Conservation (phyloP, 2,797 vertebrate species). For the Catamblyrhynchus diadema region DNA sequence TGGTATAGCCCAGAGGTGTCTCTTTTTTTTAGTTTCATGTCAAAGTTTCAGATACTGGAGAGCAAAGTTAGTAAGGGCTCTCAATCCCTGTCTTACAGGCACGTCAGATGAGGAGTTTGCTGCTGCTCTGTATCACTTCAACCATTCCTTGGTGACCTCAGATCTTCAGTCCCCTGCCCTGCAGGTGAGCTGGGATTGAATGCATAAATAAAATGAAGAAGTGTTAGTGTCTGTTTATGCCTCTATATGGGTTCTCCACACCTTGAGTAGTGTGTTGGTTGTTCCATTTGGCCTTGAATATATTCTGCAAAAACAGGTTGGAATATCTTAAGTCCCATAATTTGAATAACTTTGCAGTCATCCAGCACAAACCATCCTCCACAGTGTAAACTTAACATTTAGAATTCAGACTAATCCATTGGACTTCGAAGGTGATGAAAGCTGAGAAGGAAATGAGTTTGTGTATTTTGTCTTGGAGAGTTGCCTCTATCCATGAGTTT, state of each 20-base stretch:
- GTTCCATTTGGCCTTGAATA: background rate
- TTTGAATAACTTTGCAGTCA: background rate
- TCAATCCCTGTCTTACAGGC: conserved; percentile 69
- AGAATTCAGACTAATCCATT: background rate
- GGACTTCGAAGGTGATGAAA: background rate
- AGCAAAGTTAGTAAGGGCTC: background rate
- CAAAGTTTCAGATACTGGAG: background rate
- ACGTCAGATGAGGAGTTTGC: conserved; percentile 96
- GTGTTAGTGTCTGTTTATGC: background rate
- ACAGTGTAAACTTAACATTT: background rate
- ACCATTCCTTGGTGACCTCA: conserved; percentile 95
- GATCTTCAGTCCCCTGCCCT: conserved; percentile 94
- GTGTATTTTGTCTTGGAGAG: background rate
- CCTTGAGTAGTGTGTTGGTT: background rate
- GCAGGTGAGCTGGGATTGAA: conserved; percentile 78
- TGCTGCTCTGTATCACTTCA: conserved; percentile 95
- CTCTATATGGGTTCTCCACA: accelerated
- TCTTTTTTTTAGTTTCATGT: background rate
- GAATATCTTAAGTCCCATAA: background rate
- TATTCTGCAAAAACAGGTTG: background rate
- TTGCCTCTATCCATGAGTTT: background rate
- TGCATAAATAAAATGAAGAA: background rate
- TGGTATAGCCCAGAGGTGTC: background rate
- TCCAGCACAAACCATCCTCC: background rate
- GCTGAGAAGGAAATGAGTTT: background rate